Conservation (phyloP, 2,888 invertebrate genomes). For the Mylabris sibirica region DNA sequence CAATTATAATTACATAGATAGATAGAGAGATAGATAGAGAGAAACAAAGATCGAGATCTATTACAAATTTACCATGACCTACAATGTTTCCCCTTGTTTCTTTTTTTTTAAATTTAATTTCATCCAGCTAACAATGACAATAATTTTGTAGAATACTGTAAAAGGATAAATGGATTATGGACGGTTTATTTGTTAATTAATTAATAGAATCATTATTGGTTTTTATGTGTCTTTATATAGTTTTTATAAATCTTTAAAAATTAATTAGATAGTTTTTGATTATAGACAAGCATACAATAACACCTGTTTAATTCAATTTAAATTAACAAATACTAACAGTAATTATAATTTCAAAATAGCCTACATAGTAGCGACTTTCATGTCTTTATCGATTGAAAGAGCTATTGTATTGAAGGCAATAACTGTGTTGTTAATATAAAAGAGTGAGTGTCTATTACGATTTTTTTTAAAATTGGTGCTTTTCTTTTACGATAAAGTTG, state of each 20-base stretch:
- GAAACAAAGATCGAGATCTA: background rate
- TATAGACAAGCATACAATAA: background rate
- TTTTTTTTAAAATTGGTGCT: background rate
- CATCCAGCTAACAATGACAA: background rate
- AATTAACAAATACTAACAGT: background rate
- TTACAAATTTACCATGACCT: constrained; percentile 3
- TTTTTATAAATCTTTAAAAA: background rate
- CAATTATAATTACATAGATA: background rate
- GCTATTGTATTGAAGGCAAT: background rate
- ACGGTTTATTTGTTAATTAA: background rate
- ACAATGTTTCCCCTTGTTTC: background rate
- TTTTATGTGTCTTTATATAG: background rate
- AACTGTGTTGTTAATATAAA: background rate
- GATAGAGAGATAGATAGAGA: background rate
- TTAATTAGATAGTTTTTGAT: background rate
- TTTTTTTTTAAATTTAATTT: background rate
- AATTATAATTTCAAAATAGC: constrained; percentile 1
- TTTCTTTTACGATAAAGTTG: no score
- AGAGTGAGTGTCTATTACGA: background rate
- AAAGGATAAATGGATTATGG: background rate
- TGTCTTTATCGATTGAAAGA: background rate
- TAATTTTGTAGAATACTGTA: background rate
- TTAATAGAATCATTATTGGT: background rate
- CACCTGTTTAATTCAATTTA: background rate
- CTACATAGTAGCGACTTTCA: constrained; percentile 2